These are phyloP conservation scores for Arvicola amphibius DNA, from an alignment of 2,797 vertebrate species.

Conservation along the genomic window DNA sequence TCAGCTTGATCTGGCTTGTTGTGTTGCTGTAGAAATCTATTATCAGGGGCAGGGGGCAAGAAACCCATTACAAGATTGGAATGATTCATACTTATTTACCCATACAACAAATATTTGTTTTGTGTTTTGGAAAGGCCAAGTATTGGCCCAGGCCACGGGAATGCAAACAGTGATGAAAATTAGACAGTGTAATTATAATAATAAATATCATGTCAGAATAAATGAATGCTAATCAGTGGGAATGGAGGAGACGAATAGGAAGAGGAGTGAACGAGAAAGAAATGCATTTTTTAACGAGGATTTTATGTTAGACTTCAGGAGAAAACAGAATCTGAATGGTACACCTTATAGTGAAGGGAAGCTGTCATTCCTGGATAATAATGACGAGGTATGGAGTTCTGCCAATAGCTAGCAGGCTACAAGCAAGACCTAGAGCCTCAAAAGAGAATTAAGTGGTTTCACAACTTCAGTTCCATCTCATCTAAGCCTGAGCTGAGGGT, in stretches of 20 bases:
- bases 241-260: background rate
- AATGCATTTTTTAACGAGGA: background rate
- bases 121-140: background rate
- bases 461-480: background rate
- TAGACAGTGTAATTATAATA: background rate
- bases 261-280: background rate
- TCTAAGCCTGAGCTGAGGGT: background rate
- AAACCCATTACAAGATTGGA: background rate
- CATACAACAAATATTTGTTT: background rate
- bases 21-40: background rate
- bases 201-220: conserved; percentile 4
- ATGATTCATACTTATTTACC: background rate
- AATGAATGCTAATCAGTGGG: background rate
- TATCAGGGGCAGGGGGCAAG: background rate
- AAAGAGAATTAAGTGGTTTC: background rate
- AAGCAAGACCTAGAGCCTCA: background rate
- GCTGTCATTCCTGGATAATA: background rate
- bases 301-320: background rate
- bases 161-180: background rate
- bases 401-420: background rate
- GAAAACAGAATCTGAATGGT: background rate
- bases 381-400: background rate
- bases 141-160: background rate
- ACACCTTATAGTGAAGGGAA: background rate
- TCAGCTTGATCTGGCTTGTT: background rate